Evolutionary conservation across 1,140 invertebrate species (phyloP), one percentile per base, ranked within the genome.

Genomic region (Acyrthosiphon pisum): DNA sequence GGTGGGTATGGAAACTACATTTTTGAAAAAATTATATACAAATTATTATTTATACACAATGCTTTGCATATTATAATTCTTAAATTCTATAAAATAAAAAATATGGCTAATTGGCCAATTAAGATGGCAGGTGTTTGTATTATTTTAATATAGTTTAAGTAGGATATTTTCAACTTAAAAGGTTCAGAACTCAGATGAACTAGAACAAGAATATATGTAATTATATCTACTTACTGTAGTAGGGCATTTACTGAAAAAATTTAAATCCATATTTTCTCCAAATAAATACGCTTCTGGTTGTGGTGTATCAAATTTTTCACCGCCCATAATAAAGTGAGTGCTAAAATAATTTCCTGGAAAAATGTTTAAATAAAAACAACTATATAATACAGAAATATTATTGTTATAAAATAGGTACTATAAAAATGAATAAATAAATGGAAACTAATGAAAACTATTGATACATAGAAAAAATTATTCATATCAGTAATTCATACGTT

Each of bases 301-400:
- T 91, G 98, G 97, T 91, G 98, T 99, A 94, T 99, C 99, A 96
- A 99, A 99, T 94, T 98, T 96, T 95, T 99, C 99, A 22, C 99
- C 99, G 90, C 99, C 99, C 99, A 99, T 99, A 90, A 99, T 99
- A 95, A 99, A 99, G 95, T 99, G 98, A 95, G 97, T 98, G 76
- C 98, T 98, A 96, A 99, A 99, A 95, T 99, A 99, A 94, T 97
- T 98, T 81, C 99, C 99, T 98, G 95, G 37, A 95, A 95, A 94
- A 94, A 94, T 93, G 84, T 46, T 87, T 88, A 94, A 86, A 81
- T 23, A 53, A 89, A 94, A 81, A 86, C 4, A 84, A 41, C 0
- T 11, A 23, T 23, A 84, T 23, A 84, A 68, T 30, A 68, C 26
- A 60, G 9, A 11, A 26, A 46, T 46, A 83, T 8, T 37, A 37